Evolutionary conservation across 2,113 vertebrate species (phyloP), one percentile per base, ranked within the genome.

Genomic region (Chaenocephalus aceratus): DNA sequence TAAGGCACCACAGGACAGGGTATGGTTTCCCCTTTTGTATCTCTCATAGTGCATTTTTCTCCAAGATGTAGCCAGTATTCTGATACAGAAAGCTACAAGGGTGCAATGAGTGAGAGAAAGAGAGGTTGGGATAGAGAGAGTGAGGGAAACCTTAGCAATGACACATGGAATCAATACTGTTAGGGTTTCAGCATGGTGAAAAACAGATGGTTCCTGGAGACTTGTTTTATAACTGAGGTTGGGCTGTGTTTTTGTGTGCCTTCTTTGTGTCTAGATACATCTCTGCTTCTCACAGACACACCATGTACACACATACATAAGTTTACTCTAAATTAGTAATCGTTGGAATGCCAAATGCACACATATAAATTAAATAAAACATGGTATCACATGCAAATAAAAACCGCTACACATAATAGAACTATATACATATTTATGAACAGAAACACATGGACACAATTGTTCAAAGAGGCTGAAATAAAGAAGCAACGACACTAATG

Each of bases 161-260:
- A 74, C 75, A 78, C 56, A 61, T 83, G 81, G 77, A 87, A 86
- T 91, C 84, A 86, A 74, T 83, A 69, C 45, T 56, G 71, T 80
- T 69, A 36, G 36, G 36, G 75, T 83, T 89, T 88, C 56, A 71
- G 26, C 64, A 21, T 69, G 62, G 60, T 78, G 60, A 82, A 88
- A 86, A 91, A 82, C 76, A 86, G 72, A 86, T 84, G 80, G 79
- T 83, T 85, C 75, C 80, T 44, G 44, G 76, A 73, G 80, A 76
- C 62, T 66, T 45, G 51, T 80, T 86, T 88, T 72, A 78, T 30
- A 53, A 51, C 71, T 23, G 36, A 60, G 78, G 64, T 41, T 56
- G 21, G 48, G 13, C 48, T 3, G 59, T 59, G 77, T 4, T 62
- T 64, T 6, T 85, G 34, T 69, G 63, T 61, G 34, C 58, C 0